Base-by-base conservation (phyloP, 2,113 vertebrate species). In the Tapirus terrestris region DNA sequence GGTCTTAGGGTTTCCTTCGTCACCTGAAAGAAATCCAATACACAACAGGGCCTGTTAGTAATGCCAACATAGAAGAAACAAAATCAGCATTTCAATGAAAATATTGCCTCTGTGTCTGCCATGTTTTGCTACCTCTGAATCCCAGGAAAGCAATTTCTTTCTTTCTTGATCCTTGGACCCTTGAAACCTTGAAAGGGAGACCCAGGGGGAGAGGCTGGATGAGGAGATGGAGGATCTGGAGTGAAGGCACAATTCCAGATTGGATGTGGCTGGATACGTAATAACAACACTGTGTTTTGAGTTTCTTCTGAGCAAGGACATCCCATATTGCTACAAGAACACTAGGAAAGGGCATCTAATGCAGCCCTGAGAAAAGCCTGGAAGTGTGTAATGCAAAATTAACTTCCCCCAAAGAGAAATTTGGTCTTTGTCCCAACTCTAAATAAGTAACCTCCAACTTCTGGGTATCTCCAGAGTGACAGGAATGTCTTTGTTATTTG, bases 21-120 rank as follows among this genome's bases (percentile, higher is more conserved):
- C 56, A 80, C 81, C 97, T 98, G 76, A 83, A 97, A 96, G 31
- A 97, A 91, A 96, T 60, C 25, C 70, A 96, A 39, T 1, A 81
- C 10, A 92, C 20, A 73, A 43, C 9, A 95, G 3, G 48, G 6
- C 17, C 29, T 17, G 1, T 96, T 53, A 97, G 43, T 73, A 58
- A 96, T 0, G 18, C 29, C 12, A 76, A 67, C 51, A 63, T 0
- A 33, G 45, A 77, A 58, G 10, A 56, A 80, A 84, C 9, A 88
- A 72, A 90, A 85, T 5, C 3, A 33, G 18, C 6, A 29, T n/a
- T 73, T 82, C 56, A 73, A 72, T 8, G 3, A 29, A 72, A 76
- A 76, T 0, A 84, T 11, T 56, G 31, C 12, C 21, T 77, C 60
- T 53, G 2, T 39, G 27, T 18, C 16, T 56, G 25, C 17, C 43